Percentiles rank a stretch among this genome's conserved stretches.
Conservation (phyloP, 1,140 invertebrate genomes). For the Monomorium pharaonis region DNA sequence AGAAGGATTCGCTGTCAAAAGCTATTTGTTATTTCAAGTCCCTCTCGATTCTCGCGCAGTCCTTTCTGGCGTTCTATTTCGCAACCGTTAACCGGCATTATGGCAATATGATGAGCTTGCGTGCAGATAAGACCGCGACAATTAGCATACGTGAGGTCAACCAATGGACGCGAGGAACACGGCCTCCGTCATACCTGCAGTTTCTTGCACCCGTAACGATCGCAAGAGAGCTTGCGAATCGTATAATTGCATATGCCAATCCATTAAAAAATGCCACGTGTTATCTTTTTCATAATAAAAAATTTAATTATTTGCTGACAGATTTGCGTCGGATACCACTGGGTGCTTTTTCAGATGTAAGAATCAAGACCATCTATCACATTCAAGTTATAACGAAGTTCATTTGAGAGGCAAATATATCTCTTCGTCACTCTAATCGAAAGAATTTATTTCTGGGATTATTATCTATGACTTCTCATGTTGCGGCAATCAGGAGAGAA, state of each 20-base stretch:
- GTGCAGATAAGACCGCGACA: constrained; percentile 81
- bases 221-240: not conserved
- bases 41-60: not conserved
- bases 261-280: not conserved
- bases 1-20: not conserved
- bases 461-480: constrained; percentile 15
- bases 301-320: not conserved
- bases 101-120: constrained; percentile 74
- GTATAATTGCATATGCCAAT: not conserved
- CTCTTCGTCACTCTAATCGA: not conserved
- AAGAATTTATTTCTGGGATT: constrained; percentile 31
- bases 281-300: too few relatives aligned
- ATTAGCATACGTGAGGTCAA: constrained; percentile 82
- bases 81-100: constrained; percentile 63
- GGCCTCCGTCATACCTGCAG: constrained; percentile 65
- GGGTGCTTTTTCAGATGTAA: not conserved
- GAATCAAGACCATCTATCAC: not conserved
- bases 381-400: not conserved
- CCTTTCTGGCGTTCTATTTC: constrained; percentile 54
- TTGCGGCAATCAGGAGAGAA: not conserved
- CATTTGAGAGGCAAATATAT: not conserved
- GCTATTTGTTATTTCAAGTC: constrained; percentile 23
- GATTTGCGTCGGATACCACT: not conserved
- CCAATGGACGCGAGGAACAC: constrained; percentile 68
- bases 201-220: constrained; percentile 56